Evolutionary conservation across 2,888 invertebrate species (phyloP), one percentile per base, ranked within the genome.

Genomic region (Doris montereyensis): DNA sequence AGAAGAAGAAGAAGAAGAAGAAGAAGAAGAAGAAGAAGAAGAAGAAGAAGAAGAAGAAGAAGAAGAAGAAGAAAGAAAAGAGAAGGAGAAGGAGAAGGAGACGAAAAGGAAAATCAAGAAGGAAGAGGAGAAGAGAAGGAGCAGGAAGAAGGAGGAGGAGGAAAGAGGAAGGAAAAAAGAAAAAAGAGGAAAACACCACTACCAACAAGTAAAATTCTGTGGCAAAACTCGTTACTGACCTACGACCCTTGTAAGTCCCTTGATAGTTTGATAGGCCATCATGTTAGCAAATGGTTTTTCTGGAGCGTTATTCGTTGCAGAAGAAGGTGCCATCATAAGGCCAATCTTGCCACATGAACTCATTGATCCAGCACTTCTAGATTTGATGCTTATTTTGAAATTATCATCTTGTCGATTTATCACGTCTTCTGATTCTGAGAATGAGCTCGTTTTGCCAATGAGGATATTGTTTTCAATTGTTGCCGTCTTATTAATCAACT

Each of bases 211-310:
- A n/a, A n/a, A n/a, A n/a, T n/a, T n/a, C n/a, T n/a, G n/a, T n/a
- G n/a, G n/a, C n/a, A n/a, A n/a, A n/a, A n/a, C n/a, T n/a, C n/a
- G n/a, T n/a, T n/a, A n/a, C 83, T 82, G 76, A 87, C 87, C 83
- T 28, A 35, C 58, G 0, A 87, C 17, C 0, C 0, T 41, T 79
- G 83, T 85, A 32, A 83, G 17, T 1, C 88, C 88, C 24, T 76
- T 73, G 17, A 90, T 84, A 1, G 89, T 78, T 41, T 86, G 82
- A 76, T 89, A 89, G 1, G 85, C 24, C 87, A 85, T 89, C 8
- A 84, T 80, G 8, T 82, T 82, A 1, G 62, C 60, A 67, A 84
- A 88, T 8, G 88, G 87, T 73, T 89, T 88, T 0, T 57, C 76
- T 0, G 90, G 90, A 0, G 87, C 86, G 0, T 65, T 79, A 80